Conservation (phyloP, 1,140 invertebrate genomes). For the Subanguina moxae region DNA sequence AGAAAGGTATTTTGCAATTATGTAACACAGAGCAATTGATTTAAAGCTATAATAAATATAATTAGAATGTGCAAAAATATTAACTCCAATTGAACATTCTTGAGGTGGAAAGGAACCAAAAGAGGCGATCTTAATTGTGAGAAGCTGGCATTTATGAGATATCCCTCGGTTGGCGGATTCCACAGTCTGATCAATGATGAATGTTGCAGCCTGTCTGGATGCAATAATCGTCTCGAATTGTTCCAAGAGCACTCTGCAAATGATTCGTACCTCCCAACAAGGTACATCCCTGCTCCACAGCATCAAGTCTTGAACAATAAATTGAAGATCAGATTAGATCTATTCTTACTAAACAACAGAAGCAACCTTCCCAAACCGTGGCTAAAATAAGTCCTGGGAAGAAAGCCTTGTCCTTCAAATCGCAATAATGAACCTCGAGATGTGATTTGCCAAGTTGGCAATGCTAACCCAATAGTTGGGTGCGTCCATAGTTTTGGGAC, state of each 20-base stretch:
- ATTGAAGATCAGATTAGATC: neutral
- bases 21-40: too few species aligned
- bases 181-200: conserved; percentile 70
- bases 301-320: conserved; percentile 7
- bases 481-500: too few species aligned
- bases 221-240: conserved; percentile 85
- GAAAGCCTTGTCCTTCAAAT: conserved; percentile 80
- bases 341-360: conserved; percentile 61
- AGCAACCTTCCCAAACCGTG: conserved; percentile 80
- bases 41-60: too few species aligned
- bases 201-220: conserved; percentile 79
- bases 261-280: conserved; percentile 95
- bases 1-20: too few species aligned
- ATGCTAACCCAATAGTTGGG: too few species aligned
- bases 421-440: conserved; percentile 72
- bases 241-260: conserved; percentile 75
- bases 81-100: too few species aligned
- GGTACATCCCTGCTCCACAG: conserved; percentile 67
- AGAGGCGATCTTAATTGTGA: too few species aligned
- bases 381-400: conserved; percentile 89
- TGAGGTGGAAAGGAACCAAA: too few species aligned
- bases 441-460: too few species aligned
- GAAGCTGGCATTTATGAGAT: conserved; percentile 70
- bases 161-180: conserved; percentile 94
- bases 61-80: too few species aligned